These are phyloP conservation scores for Mirounga angustirostris DNA, from an alignment of 2,113 vertebrate species.

Conservation along the genomic window DNA sequence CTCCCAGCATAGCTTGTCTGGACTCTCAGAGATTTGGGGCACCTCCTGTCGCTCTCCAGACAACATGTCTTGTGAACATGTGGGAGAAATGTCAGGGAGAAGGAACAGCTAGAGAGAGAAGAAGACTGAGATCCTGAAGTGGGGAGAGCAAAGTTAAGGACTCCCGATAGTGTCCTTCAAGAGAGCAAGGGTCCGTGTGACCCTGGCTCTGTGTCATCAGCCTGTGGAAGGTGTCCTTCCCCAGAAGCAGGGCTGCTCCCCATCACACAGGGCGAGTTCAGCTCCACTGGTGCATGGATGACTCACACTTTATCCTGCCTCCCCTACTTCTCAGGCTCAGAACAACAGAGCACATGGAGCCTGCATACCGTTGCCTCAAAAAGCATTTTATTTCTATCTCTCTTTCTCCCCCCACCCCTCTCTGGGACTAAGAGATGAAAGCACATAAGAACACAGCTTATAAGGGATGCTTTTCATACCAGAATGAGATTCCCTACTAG, in stretches of 20 bases:
- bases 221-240: no score
- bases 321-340: no score
- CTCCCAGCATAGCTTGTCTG: neutral
- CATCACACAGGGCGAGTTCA: fast-evolving
- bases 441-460: neutral
- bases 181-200: fast-evolving
- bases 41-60: neutral
- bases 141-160: neutral
- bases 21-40: neutral
- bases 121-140: neutral
- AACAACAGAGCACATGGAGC: no score
- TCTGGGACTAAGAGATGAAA: neutral
- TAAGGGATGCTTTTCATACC: neutral
- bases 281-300: fast-evolving
- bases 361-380: neutral
- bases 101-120: neutral
- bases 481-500: neutral
- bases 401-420: neutral
- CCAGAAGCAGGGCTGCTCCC: neutral
- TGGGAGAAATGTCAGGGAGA: neutral
- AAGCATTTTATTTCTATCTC: neutral
- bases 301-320: neutral
- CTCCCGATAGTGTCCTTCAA: no score
- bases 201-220: fast-evolving
- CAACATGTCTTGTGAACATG: neutral